Evolutionary conservation across 2,797 vertebrate genomes (phyloP), one percentile per base, ranked within the genome.

Genomic region (Pitangus sulphuratus): DNA sequence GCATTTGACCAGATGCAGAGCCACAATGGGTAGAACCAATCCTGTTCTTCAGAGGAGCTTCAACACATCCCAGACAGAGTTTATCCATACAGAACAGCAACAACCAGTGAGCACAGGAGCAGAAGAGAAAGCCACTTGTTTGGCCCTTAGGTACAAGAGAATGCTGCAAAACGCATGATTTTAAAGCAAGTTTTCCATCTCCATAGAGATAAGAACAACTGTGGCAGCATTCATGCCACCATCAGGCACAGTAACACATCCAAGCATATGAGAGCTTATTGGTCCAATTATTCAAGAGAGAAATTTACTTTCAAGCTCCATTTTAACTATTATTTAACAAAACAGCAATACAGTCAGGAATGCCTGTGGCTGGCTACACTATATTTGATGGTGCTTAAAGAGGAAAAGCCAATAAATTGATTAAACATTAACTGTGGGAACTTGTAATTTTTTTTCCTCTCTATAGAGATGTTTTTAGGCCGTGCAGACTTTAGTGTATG

Each of bases 381-480:
- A 1, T 50, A 37, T 50, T 37, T 64, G 48, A 37, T 42, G 14
- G 24, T 12, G 12, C 15, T 62, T 57, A 24, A 94, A 62, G 22
- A 13, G 76, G 24, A 64, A 84, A 47, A 70, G 3, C 4, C 37
- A 93, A 79, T 42, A 74, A 78, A 75, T 78, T 22, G 40, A 87
- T 86, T 86, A 72, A 77, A 74, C 12, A 6, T 37, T 62, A 83
- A 30, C 6, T 16, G 12, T 28, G 60, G 17, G 28, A 76, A 39
- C 18, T 14, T 39, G 13, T 18, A 18, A 1, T 64, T 30, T 81
- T 44, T 56, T 62, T 54, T 6, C 3, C 10, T 35, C 6, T 31
- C 11, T 58, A 20, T 4, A 70, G 26, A 84, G 50, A 66, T 24
- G 10, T 12, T 95, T 97, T 85, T 88, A 95, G 93, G 53, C 40